phyloP scores from a whole-genome alignment of 2,113 vertebrate genomes.

The Scartelaos histophorus region DNA sequence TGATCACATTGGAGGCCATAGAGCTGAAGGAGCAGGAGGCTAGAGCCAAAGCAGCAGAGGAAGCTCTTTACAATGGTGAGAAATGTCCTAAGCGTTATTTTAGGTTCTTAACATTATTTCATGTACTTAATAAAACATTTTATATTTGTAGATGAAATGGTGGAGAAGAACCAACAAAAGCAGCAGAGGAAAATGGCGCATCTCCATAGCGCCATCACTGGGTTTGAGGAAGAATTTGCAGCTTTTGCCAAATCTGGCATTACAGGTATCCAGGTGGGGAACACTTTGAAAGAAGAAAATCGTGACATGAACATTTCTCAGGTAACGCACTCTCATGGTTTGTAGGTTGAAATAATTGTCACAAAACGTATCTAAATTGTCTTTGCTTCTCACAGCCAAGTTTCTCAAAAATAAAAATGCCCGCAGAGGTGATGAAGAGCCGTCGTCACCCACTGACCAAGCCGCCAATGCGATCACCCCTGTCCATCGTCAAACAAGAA shows the following conservation, averaged over 20 bases:
- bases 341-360: not conserved
- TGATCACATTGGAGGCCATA: slow-evolving; percentile 75
- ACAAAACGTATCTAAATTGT: not conserved
- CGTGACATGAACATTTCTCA: slow-evolving; percentile 38
- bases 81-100: not conserved
- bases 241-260: slow-evolving; percentile 71
- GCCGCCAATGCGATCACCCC: slow-evolving; percentile 86
- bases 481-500: slow-evolving; percentile 92
- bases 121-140: not conserved
- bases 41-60: slow-evolving; percentile 51
- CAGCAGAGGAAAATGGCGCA: slow-evolving; percentile 60
- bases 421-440: slow-evolving; percentile 93
- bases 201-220: slow-evolving; percentile 36
- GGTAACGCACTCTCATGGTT: slow-evolving; percentile 27
- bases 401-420: slow-evolving; percentile 86
- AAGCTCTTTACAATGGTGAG: slow-evolving; percentile 55
- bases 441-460: slow-evolving; percentile 91
- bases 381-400: slow-evolving; percentile 66
- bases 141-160: slow-evolving; percentile 31
- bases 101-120: not conserved
- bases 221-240: slow-evolving; percentile 84
- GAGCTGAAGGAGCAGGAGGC: slow-evolving; percentile 73
- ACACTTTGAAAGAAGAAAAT: slow-evolving; percentile 17
- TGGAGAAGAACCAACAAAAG: slow-evolving; percentile 63
- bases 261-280: slow-evolving; percentile 5